These are phyloP conservation scores for Natrix natrix DNA, from an alignment of 2,797 vertebrate genomes.

Conservation along the genomic window DNA sequence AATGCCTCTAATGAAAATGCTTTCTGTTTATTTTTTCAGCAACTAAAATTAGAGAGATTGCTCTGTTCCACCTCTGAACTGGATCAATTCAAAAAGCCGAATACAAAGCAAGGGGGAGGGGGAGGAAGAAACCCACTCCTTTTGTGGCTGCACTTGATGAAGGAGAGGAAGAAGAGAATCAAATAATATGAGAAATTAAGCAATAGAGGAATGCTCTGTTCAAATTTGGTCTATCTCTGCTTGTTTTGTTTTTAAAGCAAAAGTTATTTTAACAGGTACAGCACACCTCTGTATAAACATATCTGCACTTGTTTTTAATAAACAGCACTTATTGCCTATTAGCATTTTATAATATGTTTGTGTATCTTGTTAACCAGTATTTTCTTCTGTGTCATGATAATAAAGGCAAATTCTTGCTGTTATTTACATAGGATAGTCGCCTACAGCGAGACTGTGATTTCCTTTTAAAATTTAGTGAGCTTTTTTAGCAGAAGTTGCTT, in stretches of 20 bases:
- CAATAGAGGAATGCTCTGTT: neutral
- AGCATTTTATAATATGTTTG: neutral
- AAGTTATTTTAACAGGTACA: neutral
- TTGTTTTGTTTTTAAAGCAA: neutral
- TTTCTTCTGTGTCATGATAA: neutral
- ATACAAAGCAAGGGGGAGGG: neutral
- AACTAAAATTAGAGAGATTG: constrained; percentile 2
- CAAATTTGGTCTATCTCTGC: neutral
- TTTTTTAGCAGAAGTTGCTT: neutral
- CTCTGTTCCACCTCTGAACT: neutral
- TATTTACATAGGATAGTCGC: neutral
- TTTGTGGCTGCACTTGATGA: neutral
- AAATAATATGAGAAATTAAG: neutral
- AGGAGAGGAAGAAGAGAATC: neutral
- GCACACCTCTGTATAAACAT: neutral
- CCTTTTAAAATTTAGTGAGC: neutral
- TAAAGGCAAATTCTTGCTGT: neutral
- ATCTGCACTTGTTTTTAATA: neutral
- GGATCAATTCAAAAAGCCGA: constrained; percentile 5
- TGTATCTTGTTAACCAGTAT: neutral
- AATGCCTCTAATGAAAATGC: constrained; percentile 17
- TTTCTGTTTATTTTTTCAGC: neutral
- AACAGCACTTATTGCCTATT: neutral
- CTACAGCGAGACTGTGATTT: neutral
- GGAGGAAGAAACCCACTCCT: neutral